Percentiles rank a stretch among this genome's conserved stretches.
phyloP scores from a whole-genome alignment of 2,797 vertebrate genomes.

The Oreochromis grahami region DNA sequence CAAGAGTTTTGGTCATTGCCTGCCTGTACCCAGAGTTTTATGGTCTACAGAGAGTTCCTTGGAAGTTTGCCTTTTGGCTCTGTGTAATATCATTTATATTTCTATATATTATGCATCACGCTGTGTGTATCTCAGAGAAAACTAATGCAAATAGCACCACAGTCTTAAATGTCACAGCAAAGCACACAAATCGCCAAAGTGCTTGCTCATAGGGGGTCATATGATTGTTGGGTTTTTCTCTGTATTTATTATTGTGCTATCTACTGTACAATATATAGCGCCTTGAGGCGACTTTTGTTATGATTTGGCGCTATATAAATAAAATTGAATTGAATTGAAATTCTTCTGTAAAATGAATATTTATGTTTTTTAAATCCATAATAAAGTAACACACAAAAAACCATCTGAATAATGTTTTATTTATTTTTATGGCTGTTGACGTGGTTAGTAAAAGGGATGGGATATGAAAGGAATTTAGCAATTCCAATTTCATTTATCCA shows the following conservation, averaged over 20 bases:
- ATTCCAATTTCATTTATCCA: not conserved
- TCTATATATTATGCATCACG: rapidly evolving
- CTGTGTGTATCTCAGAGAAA: not conserved
- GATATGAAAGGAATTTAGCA: not conserved
- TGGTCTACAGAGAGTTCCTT: not conserved
- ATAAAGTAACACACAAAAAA: not conserved
- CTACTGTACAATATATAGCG: too few relatives aligned
- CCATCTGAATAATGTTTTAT: not conserved
- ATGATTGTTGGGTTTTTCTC: too few relatives aligned
- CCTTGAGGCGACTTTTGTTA: too few relatives aligned
- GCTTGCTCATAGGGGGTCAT: too few relatives aligned
- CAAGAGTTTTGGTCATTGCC: not conserved
- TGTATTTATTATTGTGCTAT: too few relatives aligned
- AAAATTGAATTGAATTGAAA: not conserved
- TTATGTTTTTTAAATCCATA: not conserved
- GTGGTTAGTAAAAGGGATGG: not conserved
- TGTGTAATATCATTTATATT: not conserved
- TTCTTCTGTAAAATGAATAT: not conserved
- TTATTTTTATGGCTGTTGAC: not conserved
- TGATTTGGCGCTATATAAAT: too few relatives aligned
- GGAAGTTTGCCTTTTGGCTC: not conserved
- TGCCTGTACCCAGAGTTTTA: not conserved
- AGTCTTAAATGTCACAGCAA: not conserved
- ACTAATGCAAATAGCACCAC: not conserved
- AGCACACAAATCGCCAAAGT: not conserved